Conservation (phyloP, 2,797 vertebrate species). For the Jordanella pulchra region DNA sequence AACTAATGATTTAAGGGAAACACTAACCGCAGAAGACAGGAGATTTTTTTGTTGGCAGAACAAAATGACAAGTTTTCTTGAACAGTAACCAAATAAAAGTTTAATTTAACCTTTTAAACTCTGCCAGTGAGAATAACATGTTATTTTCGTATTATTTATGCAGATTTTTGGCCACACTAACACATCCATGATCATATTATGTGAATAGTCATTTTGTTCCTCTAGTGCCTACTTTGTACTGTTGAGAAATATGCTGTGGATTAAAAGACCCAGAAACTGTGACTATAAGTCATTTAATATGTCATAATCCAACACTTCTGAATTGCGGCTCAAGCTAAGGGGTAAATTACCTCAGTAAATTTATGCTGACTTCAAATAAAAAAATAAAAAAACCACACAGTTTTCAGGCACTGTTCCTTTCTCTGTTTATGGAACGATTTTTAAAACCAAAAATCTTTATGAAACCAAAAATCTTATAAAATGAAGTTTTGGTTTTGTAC, state of each 20-base stretch:
- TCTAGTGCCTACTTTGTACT: constrained; percentile 35
- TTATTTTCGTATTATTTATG: constrained; percentile 43
- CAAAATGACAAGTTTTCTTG: constrained; percentile 39
- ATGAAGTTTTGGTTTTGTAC: background rate
- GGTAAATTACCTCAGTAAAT: constrained; percentile 62
- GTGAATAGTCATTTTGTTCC: constrained; percentile 37
- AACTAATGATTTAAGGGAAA: constrained; percentile 56
- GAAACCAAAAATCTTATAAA: background rate
- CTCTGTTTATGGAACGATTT: background rate
- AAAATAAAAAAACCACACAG: too few relatives aligned
- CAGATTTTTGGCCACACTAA: constrained; percentile 15
- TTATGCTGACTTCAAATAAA: constrained; percentile 59
- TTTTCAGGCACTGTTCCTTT: constrained; percentile 31
- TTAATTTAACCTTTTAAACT: constrained; percentile 44
- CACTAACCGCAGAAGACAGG: constrained; percentile 35
- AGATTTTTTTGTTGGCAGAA: constrained; percentile 50
- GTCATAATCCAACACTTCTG: constrained; percentile 36
- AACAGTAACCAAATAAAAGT: constrained; percentile 44
- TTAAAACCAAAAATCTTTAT: background rate
- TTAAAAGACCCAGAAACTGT: constrained; percentile 44
- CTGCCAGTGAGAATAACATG: constrained; percentile 33
- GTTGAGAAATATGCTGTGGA: constrained; percentile 32
- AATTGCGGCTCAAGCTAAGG: constrained; percentile 42
- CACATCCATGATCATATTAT: constrained; percentile 1
- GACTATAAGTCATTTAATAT: constrained; percentile 37